A percentile compares a stretch with the other conserved stretches of the same genome.
Conservation (phyloP, 1,140 invertebrate species). For the Listronotus oregonensis region DNA sequence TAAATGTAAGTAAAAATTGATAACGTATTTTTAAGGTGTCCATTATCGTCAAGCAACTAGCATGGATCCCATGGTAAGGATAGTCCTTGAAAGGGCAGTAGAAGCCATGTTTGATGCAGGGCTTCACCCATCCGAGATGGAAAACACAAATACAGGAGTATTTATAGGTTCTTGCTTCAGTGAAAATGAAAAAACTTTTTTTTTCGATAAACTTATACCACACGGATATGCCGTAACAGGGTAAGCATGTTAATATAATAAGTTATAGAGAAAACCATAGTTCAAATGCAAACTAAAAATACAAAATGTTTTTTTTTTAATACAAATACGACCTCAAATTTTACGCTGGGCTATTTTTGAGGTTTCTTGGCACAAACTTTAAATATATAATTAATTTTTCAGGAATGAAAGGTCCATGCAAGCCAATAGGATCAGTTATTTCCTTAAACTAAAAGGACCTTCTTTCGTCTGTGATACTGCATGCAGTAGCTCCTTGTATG, state of each 20-base stretch:
- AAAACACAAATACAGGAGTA: slow-evolving; percentile 78
- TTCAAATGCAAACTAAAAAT: no score
- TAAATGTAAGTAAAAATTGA: no score
- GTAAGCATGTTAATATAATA: slow-evolving; percentile 57
- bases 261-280: neutral
- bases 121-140: slow-evolving; percentile 63
- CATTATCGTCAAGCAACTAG: slow-evolving; percentile 81
- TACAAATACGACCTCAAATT: no score
- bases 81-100: slow-evolving; percentile 82
- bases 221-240: slow-evolving; percentile 73
- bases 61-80: slow-evolving; percentile 88
- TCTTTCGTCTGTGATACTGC: slow-evolving; percentile 87
- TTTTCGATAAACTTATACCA: slow-evolving; percentile 67
- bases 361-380: no score
- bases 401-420: slow-evolving; percentile 88
- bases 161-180: slow-evolving; percentile 81
- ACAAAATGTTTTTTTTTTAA: no score
- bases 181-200: slow-evolving; percentile 74
- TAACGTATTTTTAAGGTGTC: slow-evolving; percentile 56
- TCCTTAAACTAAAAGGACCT: slow-evolving; percentile 72
- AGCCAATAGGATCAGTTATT: slow-evolving; percentile 85
- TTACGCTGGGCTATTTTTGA: no score
- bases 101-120: slow-evolving; percentile 92
- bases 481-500: slow-evolving; percentile 87
- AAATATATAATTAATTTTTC: neutral